These are phyloP conservation scores for Megaleporinus macrocephalus DNA, from an alignment of 2,113 vertebrate genomes.

Conservation along the genomic window DNA sequence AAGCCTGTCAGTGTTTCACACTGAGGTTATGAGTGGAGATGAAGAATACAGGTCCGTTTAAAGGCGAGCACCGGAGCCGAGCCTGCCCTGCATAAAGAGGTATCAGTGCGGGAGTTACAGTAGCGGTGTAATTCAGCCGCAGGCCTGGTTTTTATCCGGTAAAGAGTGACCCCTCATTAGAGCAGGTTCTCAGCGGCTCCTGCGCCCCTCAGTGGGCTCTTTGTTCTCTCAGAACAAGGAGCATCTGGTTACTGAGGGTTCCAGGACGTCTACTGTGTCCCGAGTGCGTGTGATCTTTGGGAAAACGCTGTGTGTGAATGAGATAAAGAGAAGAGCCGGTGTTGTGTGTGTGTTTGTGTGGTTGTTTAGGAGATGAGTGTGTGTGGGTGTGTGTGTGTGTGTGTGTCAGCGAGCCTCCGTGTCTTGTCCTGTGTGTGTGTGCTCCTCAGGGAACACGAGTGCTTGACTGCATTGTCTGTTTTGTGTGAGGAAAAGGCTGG, in stretches of 20 bases:
- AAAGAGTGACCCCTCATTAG: not conserved
- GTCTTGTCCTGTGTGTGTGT: not conserved
- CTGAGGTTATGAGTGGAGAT: too few relatives aligned
- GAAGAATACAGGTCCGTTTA: too few relatives aligned
- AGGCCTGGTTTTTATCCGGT: not conserved
- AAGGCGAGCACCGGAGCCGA: not conserved
- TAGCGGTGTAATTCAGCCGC: not conserved
- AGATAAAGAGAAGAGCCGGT: conserved; percentile 21
- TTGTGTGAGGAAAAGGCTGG: conserved; percentile 44
- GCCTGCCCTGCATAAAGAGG: not conserved
- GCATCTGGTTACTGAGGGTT: conserved; percentile 52
- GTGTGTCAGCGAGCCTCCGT: not conserved
- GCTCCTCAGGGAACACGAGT: conserved; percentile 4
- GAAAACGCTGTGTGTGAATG: conserved; percentile 26
- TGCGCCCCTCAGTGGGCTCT: conserved; percentile 31
- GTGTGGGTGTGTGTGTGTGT: conserved; percentile 9
- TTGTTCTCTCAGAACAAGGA: conserved; percentile 38
- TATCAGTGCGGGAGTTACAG: not conserved
- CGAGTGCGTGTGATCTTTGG: conserved; percentile 30
- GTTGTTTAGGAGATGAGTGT: conserved; percentile 5
- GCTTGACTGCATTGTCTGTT: conserved; percentile 28
- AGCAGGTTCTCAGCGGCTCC: not conserved
- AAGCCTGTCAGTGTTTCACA: too few relatives aligned
- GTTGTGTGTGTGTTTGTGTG: conserved; percentile 3
- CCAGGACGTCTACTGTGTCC: conserved; percentile 28